A percentile compares a stretch with the other conserved stretches of the same genome.
These are phyloP conservation scores for Eublepharis macularius DNA, from an alignment of 2,113 vertebrate genomes.

Conservation along the genomic window DNA sequence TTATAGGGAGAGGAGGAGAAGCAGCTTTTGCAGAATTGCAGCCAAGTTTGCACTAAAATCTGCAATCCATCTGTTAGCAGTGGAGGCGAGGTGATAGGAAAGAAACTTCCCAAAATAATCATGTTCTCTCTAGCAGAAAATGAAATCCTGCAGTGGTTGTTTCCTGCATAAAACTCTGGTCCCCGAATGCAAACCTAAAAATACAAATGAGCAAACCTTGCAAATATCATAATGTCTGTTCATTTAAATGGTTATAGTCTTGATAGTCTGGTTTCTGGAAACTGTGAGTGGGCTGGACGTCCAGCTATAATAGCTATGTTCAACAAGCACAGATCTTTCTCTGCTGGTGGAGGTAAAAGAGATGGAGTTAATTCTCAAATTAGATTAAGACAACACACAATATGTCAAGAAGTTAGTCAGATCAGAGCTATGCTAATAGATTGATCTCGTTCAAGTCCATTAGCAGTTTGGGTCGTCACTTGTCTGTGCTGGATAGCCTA, in stretches of 20 bases:
- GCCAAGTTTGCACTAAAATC: not conserved
- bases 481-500: not conserved
- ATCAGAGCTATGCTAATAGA: constrained; percentile 42
- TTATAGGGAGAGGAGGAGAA: not conserved
- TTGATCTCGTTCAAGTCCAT: constrained; percentile 54
- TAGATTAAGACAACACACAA: rapidly evolving
- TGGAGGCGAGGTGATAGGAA: not conserved
- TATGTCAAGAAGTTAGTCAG: not conserved
- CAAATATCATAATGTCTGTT: constrained; percentile 8
- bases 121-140: not conserved
- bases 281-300: not conserved
- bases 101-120: not conserved
- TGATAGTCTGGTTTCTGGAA: constrained; percentile 30
- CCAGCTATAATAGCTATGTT: constrained; percentile 27
- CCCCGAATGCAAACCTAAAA: not conserved
- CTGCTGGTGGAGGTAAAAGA: not conserved
- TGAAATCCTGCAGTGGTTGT: constrained; percentile 5
- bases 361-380: constrained; percentile 38
- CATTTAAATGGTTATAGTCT: not conserved
- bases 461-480: constrained; percentile 33
- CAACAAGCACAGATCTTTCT: constrained; percentile 39
- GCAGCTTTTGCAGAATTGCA: not conserved
- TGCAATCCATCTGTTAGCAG: not conserved
- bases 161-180: constrained; percentile 5
- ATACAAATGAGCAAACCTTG: not conserved